Evolutionary conservation across 2,113 vertebrate genomes (phyloP).

Genomic region (Agapornis roseicollis): DNA sequence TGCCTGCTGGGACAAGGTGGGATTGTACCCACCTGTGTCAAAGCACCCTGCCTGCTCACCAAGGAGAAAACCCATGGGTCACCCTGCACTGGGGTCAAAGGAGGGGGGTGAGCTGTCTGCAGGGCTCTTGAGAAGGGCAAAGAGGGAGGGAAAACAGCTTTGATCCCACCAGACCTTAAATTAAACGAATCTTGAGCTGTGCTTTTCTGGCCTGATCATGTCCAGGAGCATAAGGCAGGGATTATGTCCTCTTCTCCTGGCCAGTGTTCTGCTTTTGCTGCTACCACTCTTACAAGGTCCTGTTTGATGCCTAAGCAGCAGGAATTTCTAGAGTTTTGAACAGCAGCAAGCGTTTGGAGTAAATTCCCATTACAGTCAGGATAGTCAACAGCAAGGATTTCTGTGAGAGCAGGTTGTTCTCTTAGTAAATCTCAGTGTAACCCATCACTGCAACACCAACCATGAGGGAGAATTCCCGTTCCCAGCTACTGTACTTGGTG

Average conservation of each 20-base stretch:
- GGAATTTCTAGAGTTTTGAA: not conserved
- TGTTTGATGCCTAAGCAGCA: not conserved
- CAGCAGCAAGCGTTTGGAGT: not conserved
- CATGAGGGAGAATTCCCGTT: not conserved
- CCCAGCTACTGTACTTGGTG: not conserved
- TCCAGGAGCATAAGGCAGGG: not conserved
- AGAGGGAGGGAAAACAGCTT: not conserved
- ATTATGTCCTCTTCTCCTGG: not conserved
- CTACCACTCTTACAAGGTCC: not conserved
- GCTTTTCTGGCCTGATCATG: not conserved
- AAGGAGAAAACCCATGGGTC: not conserved
- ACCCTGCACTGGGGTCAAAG: rapidly evolving
- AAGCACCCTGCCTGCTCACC: not conserved
- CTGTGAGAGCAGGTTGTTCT: not conserved
- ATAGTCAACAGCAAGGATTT: not conserved
- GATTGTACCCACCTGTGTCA: not conserved
- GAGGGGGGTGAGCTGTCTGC: not conserved
- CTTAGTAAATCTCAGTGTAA: not conserved
- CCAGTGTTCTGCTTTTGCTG: not conserved
- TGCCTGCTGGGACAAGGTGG: not conserved
- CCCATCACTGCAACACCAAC: rapidly evolving
- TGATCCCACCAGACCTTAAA: not conserved
- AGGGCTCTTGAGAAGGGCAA: not conserved
- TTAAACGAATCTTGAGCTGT: not conserved
- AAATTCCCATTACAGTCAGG: not conserved